These are phyloP conservation scores for Rambutsinella grinnellia DNA, from an alignment of 2,888 invertebrate genomes.

Conservation along the genomic window DNA sequence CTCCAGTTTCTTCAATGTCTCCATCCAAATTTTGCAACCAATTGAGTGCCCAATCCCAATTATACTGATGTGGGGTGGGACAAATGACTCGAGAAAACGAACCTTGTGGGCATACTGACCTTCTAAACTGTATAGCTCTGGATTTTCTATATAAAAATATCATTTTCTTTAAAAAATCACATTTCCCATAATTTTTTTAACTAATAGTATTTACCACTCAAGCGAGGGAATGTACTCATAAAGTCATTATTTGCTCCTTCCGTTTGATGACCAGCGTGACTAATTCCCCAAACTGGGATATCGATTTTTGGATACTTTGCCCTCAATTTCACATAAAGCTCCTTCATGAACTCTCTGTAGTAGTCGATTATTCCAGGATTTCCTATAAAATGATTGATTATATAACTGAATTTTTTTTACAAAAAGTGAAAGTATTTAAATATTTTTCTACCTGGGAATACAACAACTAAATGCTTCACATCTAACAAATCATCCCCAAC, in stretches of 20 bases:
- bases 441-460: conserved; percentile 77
- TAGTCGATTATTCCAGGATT: conserved; percentile 90
- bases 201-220: conserved; percentile 19
- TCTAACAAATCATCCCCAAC: conserved; percentile 75
- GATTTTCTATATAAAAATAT: conserved; percentile 69
- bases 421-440: too few species aligned
- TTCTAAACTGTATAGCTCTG: conserved; percentile 78
- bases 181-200: not conserved
- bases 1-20: conserved; percentile 75
- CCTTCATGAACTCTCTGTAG: conserved; percentile 81
- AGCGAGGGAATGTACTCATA: conserved; percentile 35
- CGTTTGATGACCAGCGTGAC: conserved; percentile 84
- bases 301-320: conserved; percentile 68
- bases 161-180: not conserved
- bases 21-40: conserved; percentile 86
- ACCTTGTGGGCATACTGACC: conserved; percentile 87
- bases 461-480: conserved; percentile 78
- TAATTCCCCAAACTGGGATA: conserved; percentile 85
- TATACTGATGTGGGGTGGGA: conserved; percentile 80
- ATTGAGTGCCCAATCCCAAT: conserved; percentile 93
- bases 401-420: conserved; percentile 22
- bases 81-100: conserved; percentile 80
- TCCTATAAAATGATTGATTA: conserved; percentile 71
- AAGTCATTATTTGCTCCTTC: conserved; percentile 31
- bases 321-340: conserved; percentile 74